Evolutionary conservation across 2,113 vertebrate species (phyloP).

Genomic region (Oncorhynchus tshawytscha): DNA sequence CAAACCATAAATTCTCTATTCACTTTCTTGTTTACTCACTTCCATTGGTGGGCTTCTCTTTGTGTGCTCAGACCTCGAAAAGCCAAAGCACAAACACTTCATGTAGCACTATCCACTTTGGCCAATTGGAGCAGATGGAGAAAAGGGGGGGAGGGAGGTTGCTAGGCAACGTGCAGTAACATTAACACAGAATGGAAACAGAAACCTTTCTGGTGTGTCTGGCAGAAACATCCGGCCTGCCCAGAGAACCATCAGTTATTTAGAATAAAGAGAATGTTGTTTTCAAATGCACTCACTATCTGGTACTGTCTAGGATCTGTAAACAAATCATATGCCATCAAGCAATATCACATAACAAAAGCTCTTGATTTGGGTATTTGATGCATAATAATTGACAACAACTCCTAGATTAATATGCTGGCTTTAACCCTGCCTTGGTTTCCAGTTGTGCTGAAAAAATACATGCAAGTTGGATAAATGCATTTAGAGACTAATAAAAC

Average conservation of each 20-base stretch:
- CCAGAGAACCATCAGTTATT: conserved; percentile 37
- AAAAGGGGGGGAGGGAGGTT: conserved; percentile 51
- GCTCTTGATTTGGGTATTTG: too few relatives aligned
- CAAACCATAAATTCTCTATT: conserved; percentile 57
- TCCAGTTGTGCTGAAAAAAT: background rate
- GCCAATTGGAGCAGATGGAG: conserved; percentile 52
- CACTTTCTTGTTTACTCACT: conserved; percentile 61
- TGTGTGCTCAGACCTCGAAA: conserved; percentile 55
- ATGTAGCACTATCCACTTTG: conserved; percentile 52
- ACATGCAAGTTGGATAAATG: background rate
- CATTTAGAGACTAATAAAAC: background rate
- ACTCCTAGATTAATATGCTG: background rate
- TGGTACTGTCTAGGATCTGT: background rate
- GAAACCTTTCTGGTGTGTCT: conserved; percentile 55
- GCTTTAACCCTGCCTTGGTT: background rate
- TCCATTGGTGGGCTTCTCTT: conserved; percentile 34
- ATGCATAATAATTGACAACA: background rate
- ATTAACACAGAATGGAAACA: conserved; percentile 66
- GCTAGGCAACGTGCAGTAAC: conserved; percentile 69
- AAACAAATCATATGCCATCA: background rate
- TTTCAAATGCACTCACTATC: conserved; percentile 1
- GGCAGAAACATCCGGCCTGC: conserved; percentile 49
- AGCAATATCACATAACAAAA: too few relatives aligned
- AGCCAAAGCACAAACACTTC: conserved; percentile 53
- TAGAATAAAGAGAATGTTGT: conserved; percentile 26